phyloP scores from a whole-genome alignment of 2,888 invertebrate genomes.

The Tanypteryx hageni region DNA sequence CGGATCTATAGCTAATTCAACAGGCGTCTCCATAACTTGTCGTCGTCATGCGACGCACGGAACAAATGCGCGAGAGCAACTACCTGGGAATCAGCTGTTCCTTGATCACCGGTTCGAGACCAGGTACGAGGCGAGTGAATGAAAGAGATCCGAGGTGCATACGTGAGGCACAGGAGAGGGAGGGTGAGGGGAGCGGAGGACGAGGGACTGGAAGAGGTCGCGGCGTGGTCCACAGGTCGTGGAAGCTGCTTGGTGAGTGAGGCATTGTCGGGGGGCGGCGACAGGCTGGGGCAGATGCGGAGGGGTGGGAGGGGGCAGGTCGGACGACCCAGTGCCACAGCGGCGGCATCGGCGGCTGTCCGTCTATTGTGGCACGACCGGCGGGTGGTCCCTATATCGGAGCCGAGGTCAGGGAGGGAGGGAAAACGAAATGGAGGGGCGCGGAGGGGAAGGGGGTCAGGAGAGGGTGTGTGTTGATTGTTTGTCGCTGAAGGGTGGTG shows the following conservation, averaged over 20 bases:
- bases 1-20: not conserved
- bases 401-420: not conserved
- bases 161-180: not conserved
- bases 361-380: constrained; percentile 33
- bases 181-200: not conserved
- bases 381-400: constrained; percentile 44
- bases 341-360: constrained; percentile 4
- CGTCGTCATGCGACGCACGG: not conserved
- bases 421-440: not conserved
- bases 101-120: not conserved
- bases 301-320: not conserved
- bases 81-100: constrained; percentile 57
- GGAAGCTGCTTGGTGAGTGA: not conserved
- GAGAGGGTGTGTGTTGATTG: constrained; percentile 49
- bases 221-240: constrained; percentile 37
- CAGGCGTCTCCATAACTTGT: constrained; percentile 14
- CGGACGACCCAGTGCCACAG: constrained; percentile 49
- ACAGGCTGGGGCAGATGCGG: constrained; percentile 57
- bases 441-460: not conserved
- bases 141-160: not conserved
- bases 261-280: constrained; percentile 14
- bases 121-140: no score
- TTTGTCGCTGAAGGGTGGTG: constrained; percentile 47
- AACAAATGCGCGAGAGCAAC: not conserved
- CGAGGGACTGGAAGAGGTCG: constrained; percentile 42